phyloP scores from a whole-genome alignment of 2,888 invertebrate genomes.

The Synanthedon formicaeformis region DNA sequence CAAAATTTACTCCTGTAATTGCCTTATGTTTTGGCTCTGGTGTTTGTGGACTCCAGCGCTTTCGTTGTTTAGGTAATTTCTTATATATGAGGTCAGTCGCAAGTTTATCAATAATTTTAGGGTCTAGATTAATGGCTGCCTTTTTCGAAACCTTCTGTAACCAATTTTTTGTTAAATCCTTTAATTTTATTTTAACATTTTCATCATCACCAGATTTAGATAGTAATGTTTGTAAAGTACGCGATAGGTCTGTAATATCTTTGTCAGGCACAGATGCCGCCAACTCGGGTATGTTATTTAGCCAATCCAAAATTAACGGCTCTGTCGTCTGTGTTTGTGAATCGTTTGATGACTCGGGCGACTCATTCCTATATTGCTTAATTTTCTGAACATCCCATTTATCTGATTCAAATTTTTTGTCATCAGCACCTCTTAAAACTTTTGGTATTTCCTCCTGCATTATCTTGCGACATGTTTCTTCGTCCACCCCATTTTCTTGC shows the following conservation, averaged over 20 bases:
- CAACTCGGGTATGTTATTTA: constrained; percentile 5
- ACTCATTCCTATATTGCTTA: too few species aligned
- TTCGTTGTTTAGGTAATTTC: constrained; percentile 1
- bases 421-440: too few species aligned
- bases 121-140: not conserved
- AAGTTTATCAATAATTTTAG: constrained; percentile 4
- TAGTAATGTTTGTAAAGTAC: not conserved
- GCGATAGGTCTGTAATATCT: not conserved
- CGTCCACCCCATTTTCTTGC: too few species aligned
- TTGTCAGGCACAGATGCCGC: not conserved
- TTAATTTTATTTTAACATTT: not conserved
- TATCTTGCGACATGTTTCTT: too few species aligned
- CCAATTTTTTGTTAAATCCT: constrained; percentile 3
- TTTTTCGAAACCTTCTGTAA: constrained; percentile 3
- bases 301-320: not conserved
- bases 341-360: too few species aligned
- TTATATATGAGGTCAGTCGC: constrained; percentile 3
- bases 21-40: too few species aligned
- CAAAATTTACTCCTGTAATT: too few species aligned
- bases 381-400: too few species aligned
- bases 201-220: not conserved
- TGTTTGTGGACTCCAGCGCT: constrained; percentile 5
- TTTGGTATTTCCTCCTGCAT: too few species aligned
- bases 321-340: too few species aligned
- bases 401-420: too few species aligned